Conservation (phyloP, 2,113 vertebrate genomes). For the Ardeotis arabs region DNA sequence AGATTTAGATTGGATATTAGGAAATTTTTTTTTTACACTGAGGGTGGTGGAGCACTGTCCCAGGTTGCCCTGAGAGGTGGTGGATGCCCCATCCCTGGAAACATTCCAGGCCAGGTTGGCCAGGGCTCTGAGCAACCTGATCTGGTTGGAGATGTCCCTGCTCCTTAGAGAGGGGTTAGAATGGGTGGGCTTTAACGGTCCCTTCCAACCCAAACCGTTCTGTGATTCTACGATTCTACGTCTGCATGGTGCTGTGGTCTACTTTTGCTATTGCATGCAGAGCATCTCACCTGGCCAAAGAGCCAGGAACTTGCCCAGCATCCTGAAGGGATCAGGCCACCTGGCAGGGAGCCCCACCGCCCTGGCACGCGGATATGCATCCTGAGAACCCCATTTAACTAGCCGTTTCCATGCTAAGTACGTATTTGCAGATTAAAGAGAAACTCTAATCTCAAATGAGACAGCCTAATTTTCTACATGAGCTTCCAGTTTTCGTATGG, state of each 20-base stretch:
- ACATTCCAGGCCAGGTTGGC: too few species aligned
- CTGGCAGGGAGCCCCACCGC: not conserved
- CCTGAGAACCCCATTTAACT: not conserved
- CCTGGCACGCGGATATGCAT: not conserved
- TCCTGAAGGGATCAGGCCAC: not conserved
- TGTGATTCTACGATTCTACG: too few species aligned
- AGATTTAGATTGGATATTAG: too few species aligned
- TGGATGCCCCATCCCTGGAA: too few species aligned
- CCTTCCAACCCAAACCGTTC: too few species aligned
- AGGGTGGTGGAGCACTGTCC: too few species aligned
- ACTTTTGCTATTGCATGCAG: not conserved
- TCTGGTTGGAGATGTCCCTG: too few species aligned
- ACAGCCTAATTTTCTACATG: slow-evolving; percentile 28
- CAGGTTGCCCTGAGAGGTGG: too few species aligned
- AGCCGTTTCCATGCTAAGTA: slow-evolving; percentile 40
- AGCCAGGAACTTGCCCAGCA: not conserved
- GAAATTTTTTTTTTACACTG: too few species aligned
- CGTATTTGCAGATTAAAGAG: slow-evolving; percentile 30
- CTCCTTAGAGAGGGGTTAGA: too few species aligned
- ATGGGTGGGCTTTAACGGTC: too few species aligned
- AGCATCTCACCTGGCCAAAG: not conserved
- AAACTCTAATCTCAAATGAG: slow-evolving; percentile 23
- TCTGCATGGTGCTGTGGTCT: not conserved
- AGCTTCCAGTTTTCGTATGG: slow-evolving; percentile 3
- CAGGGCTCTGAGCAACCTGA: too few species aligned